phyloP scores from a whole-genome alignment of 2,888 invertebrate genomes.

The Pristionchus maxplancki region DNA sequence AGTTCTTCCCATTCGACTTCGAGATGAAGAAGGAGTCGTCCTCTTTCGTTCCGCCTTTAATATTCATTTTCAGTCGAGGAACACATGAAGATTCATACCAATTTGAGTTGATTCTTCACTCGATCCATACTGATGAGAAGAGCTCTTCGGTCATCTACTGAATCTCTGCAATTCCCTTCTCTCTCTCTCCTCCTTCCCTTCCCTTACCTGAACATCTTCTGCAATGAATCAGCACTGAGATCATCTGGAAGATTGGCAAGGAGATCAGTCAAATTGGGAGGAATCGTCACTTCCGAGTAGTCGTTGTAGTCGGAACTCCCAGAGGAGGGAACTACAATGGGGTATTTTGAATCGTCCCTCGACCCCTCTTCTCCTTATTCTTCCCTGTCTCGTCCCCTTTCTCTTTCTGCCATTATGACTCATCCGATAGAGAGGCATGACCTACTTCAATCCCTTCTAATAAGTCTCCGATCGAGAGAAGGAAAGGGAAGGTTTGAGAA shows the following conservation, averaged over 20 bases:
- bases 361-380: conserved; percentile 25
- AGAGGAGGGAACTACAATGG: conserved; percentile 26
- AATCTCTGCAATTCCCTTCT: conserved; percentile 62
- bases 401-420: conserved; percentile 20
- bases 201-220: conserved; percentile 72
- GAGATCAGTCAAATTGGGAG: conserved; percentile 74
- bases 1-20: neutral
- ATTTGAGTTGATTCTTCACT: conserved; percentile 65
- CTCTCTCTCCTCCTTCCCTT: neutral
- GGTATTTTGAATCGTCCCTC: too few species aligned
- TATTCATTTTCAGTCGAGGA: neutral
- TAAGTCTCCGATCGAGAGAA: neutral
- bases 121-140: conserved; percentile 71
- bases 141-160: conserved; percentile 73
- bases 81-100: neutral
- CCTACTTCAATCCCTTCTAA: neutral
- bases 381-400: conserved; percentile 38
- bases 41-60: neutral
- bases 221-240: conserved; percentile 69
- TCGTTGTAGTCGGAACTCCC: conserved; percentile 68
- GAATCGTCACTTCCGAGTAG: conserved; percentile 75
- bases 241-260: conserved; percentile 75
- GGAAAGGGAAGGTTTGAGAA: conserved; percentile 14
- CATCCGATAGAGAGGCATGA: conserved; percentile 29
- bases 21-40: neutral